Base-by-base conservation (phyloP, 2,888 invertebrate species). In the Sipha maydis region DNA sequence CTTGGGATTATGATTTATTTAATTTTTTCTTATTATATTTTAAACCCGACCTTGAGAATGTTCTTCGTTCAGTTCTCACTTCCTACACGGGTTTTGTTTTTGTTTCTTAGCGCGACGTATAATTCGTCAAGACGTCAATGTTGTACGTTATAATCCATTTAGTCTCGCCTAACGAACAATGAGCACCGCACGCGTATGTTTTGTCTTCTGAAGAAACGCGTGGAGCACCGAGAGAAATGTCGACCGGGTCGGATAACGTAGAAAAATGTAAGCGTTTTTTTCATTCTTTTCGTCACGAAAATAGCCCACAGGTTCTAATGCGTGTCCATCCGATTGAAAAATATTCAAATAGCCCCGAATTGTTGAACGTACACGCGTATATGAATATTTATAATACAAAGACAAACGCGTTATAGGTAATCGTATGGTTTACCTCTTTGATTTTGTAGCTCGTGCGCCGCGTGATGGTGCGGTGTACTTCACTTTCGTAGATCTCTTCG, bases 391-490 rank as follows among this genome's bases (percentile, higher is more conserved):
- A 21, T 69, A 69, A n/a, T n/a, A n/a, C n/a, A n/a, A 73, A n/a
- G n/a, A n/a, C n/a, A n/a, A 28, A 73, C 1, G 31, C 71, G 34
- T 34, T 4, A 34, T n/a, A 67, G 11, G n/a, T 69, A n/a, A n/a
- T n/a, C n/a, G n/a, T n/a, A 19, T 7, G 0, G 48, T 21, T 75
- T 94, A 95, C 95, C 94, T 95, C 95, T 93, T 95, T 94, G 92
- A 95, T 95, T 93, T 94, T 95, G 93, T 94, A 93, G 93, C 93
- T 95, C 92, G 93, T 94, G 83, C 91, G 91, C 93, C 94, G 93
- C 92, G 94, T 94, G 92, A 94, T 93, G 93, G 95, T 95, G 92
- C 95, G 93, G 92, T 94, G 94, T 93, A 95, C 94, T 93, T 94
- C 94, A 92, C 93, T 94, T 92, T 95, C 94, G 93, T 94, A 95